These are phyloP conservation scores for Andrena dorsata DNA, from an alignment of 2,888 invertebrate genomes.

Conservation along the genomic window DNA sequence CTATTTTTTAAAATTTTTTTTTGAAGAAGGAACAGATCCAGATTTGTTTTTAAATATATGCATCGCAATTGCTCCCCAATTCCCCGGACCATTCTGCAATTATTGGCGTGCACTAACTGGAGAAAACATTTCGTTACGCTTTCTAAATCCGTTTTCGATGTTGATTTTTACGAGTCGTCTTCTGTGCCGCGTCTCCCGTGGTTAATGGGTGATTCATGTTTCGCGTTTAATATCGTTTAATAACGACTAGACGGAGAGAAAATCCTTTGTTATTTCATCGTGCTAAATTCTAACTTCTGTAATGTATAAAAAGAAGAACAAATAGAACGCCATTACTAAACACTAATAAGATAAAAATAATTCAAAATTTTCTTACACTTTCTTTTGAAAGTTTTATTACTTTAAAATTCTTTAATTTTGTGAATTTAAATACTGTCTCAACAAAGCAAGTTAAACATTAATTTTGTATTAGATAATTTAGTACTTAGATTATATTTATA, in stretches of 20 bases:
- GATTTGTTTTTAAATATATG: neutral
- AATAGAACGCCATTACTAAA: neutral
- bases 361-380: too few relatives aligned
- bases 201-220: slow-evolving; percentile 8
- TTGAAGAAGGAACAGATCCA: neutral
- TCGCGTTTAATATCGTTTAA: slow-evolving; percentile 21
- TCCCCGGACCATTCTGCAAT: slow-evolving; percentile 4
- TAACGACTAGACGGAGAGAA: neutral
- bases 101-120: slow-evolving; percentile 1
- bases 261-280: neutral
- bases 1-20: neutral
- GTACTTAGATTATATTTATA: too few relatives aligned
- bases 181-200: neutral
- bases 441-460: too few relatives aligned
- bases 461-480: too few relatives aligned
- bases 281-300: neutral
- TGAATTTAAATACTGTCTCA: too few relatives aligned
- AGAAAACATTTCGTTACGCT: slow-evolving; percentile 75
- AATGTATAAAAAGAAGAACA: neutral
- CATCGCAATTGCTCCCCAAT: slow-evolving; percentile 3
- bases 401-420: too few relatives aligned
- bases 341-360: neutral
- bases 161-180: slow-evolving; percentile 45
- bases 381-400: too few relatives aligned
- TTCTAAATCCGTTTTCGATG: slow-evolving; percentile 73